Evolutionary conservation across 2,113 vertebrate genomes (phyloP).

Genomic region (Ondatra zibethicus): DNA sequence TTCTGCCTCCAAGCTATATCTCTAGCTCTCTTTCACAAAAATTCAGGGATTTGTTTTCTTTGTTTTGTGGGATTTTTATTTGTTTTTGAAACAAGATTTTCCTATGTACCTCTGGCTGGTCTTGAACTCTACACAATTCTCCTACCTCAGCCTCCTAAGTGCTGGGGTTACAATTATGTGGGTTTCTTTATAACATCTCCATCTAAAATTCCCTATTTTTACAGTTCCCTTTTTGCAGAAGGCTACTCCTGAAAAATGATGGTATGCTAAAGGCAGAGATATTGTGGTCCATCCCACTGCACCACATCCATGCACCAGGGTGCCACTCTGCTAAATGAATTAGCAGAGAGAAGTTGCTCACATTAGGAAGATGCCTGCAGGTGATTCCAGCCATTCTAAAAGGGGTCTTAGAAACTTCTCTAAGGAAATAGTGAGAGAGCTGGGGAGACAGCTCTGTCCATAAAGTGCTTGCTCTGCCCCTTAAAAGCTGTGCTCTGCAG

Average conservation of each 20-base stretch:
- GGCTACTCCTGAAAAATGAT: not conserved
- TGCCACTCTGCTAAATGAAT: not conserved
- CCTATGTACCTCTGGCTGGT: not conserved
- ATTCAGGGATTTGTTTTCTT: not conserved
- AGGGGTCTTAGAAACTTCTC: not conserved
- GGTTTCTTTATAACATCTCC: not conserved
- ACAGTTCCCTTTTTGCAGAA: not conserved
- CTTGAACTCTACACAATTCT: not conserved
- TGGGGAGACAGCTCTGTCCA: not conserved
- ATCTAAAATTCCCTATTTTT: not conserved
- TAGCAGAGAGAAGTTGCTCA: accelerated
- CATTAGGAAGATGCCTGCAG: too few relatives aligned
- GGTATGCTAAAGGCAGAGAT: not conserved
- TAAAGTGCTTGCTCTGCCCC: not conserved
- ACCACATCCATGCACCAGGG: accelerated
- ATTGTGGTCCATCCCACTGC: not conserved
- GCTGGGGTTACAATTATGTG: not conserved
- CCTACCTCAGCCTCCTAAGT: not conserved
- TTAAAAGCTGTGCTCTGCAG: not conserved
- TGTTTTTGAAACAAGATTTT: not conserved
- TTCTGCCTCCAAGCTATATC: not conserved
- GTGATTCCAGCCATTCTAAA: not conserved
- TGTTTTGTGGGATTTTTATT: not conserved
- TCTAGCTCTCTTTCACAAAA: not conserved
- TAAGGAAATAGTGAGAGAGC: not conserved